These are phyloP conservation scores for Botia almorhae DNA, from an alignment of 2,797 vertebrate species.

Conservation along the genomic window DNA sequence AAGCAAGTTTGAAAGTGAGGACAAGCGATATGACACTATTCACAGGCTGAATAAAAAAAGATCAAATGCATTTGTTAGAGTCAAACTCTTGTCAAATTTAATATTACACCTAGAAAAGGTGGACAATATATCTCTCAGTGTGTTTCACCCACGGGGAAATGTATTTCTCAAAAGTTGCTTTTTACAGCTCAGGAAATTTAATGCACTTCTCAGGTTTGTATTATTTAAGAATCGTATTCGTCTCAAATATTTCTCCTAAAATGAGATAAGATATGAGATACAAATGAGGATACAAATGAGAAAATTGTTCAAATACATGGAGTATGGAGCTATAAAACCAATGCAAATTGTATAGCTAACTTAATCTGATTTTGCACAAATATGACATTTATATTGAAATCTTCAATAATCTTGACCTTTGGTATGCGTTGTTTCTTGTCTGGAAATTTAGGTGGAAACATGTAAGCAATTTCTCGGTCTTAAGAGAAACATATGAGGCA, in stretches of 20 bases:
- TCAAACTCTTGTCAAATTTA: not conserved
- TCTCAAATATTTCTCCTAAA: no score
- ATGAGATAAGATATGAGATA: no score
- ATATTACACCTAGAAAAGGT: constrained; percentile 23
- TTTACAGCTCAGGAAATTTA: not conserved
- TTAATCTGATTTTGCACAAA: no score
- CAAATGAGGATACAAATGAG: no score
- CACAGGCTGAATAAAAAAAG: not conserved
- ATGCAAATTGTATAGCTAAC: no score
- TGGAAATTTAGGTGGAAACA: not conserved
- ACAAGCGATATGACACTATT: constrained; percentile 10
- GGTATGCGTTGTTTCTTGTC: not conserved
- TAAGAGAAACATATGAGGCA: not conserved
- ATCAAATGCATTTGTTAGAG: not conserved
- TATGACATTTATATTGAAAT: no score
- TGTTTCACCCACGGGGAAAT: not conserved
- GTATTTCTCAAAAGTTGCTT: not conserved
- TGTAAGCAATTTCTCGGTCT: not conserved
- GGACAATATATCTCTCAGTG: not conserved
- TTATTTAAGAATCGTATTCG: no score
- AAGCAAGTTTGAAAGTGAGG: not conserved
- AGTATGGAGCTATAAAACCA: no score
- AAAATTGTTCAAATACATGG: no score
- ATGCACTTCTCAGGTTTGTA: not conserved
- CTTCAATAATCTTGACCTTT: no score